Conservation (phyloP, 2,888 invertebrate genomes). For the Ectropis crepuscularia region DNA sequence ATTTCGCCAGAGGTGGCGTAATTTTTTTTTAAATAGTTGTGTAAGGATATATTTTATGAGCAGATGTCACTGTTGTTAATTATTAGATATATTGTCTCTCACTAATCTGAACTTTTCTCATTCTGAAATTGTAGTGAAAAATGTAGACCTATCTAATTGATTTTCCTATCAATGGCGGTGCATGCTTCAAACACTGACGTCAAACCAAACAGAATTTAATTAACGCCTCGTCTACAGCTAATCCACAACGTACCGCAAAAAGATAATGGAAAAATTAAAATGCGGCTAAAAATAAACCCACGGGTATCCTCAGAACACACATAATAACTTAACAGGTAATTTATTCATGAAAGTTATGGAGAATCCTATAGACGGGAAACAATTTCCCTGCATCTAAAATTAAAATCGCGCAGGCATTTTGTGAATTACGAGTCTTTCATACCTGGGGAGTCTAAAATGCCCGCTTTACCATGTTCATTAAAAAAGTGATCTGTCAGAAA, state of each 20-base stretch:
- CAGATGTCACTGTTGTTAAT: no score
- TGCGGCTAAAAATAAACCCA: conserved; percentile 6
- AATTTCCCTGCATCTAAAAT: conserved; percentile 14
- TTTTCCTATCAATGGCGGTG: no score
- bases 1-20: no score
- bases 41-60: no score
- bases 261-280: conserved; percentile 30
- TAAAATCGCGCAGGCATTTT: background rate
- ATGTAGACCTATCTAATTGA: no score
- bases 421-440: background rate
- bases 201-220: conserved; percentile 28
- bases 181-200: conserved; percentile 20
- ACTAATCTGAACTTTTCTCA: no score
- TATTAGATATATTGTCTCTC: no score
- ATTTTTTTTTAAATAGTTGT: no score
- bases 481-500: no score
- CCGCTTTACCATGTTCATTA: background rate
- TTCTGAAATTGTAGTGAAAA: no score
- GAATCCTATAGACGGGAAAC: conserved; percentile 3
- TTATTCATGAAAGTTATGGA: conserved; percentile 21
- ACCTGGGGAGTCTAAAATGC: background rate
- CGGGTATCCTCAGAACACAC: conserved; percentile 9
- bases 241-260: conserved; percentile 4
- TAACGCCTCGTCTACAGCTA: conserved; percentile 23
- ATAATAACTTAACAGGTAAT: conserved; percentile 16